These are phyloP conservation scores for Sitta europaea DNA, from an alignment of 2,113 vertebrate genomes.

Conservation along the genomic window DNA sequence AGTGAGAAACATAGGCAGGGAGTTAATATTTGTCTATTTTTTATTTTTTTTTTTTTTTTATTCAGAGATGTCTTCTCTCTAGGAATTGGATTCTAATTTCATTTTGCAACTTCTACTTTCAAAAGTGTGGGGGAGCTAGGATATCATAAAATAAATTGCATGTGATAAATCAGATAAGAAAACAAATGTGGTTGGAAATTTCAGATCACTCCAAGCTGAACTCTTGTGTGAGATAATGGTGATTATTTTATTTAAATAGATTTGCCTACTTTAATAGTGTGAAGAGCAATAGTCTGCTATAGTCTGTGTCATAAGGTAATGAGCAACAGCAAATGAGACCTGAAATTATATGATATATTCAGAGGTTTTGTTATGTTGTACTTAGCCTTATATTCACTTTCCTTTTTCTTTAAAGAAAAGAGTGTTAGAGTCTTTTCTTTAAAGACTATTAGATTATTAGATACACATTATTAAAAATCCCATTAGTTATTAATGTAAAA, in stretches of 20 bases:
- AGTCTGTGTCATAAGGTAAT: not conserved
- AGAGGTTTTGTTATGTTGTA: not conserved
- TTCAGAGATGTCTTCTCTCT: not conserved
- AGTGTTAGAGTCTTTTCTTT: too few relatives aligned
- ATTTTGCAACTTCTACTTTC: not conserved
- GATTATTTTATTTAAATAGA: not conserved
- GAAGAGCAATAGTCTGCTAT: not conserved
- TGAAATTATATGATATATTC: not conserved
- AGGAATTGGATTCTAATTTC: not conserved
- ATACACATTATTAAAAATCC: not conserved
- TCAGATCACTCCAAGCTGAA: not conserved
- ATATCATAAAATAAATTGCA: not conserved
- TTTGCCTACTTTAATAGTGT: not conserved
- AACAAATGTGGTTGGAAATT: not conserved
- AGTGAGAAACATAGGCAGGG: not conserved
- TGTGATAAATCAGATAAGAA: not conserved
- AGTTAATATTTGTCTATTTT: not conserved
- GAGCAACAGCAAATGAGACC: not conserved
- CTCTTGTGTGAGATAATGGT: not conserved
- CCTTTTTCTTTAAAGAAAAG: too few relatives aligned
- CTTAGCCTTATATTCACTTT: not conserved
- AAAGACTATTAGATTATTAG: not conserved
- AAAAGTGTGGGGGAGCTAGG: not conserved
- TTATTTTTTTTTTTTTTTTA: too few relatives aligned
- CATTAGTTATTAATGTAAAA: not conserved